Evolutionary conservation across 2,888 invertebrate species (phyloP), one percentile per base, ranked within the genome.

Genomic region (Lissonota sp.): DNA sequence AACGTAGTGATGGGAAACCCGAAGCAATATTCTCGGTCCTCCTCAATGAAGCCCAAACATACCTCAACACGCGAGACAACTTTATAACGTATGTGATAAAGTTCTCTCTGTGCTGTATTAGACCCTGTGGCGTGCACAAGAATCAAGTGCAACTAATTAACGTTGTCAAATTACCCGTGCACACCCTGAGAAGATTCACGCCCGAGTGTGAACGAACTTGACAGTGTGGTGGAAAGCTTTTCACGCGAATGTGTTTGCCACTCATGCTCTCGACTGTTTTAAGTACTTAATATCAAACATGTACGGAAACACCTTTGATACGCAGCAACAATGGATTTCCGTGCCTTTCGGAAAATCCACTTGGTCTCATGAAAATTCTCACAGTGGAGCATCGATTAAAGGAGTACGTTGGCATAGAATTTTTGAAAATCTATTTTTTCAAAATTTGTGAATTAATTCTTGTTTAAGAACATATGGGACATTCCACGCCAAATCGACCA

Each of bases 71-170:
- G 63, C 10, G 49, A 57, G 57, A 70, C 40, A 60, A 77, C 58
- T 77, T 51, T 58, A 71, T 71, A 64, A 71, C 64, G 26, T 14
- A 40, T 10, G 6, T 5, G 14, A 53, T 40, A n/a, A 46, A 64
- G 16, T 60, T 42, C 40, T 6, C 53, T 40, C 51, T 46, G 26
- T 69, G 62, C 26, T 76, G 12, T 39, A 76, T 69, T 46, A 71
- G 58, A 4, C 49, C 49, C 46, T 57, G 53, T 42, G 49, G 14
- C 42, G 37, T 64, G 14, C 64, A 49, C 69, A 49, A 60, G 49
- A 77, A 71, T 71, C 69, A 63, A 76, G 69, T 53, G 51, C 40
- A 76, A 58, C 51, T 77, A 77, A 77, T 77, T 71, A 71, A 64
- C 58, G 71, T 77, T 64, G 64, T 40, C 14, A 77, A 77, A 77